Conservation (phyloP, 2,113 vertebrate species). For the Chionis minor region DNA sequence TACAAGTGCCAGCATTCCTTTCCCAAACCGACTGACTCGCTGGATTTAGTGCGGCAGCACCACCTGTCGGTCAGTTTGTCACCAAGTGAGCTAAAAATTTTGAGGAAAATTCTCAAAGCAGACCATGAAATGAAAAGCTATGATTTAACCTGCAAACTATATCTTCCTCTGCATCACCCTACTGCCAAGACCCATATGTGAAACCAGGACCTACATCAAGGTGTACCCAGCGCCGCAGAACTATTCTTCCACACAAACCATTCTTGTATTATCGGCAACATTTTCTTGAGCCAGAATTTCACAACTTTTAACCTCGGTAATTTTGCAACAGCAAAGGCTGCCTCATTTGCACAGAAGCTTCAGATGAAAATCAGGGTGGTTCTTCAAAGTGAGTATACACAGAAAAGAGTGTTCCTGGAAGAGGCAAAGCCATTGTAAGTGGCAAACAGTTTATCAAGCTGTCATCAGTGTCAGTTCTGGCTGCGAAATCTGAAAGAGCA, state of each 20-base stretch:
- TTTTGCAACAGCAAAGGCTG: background rate
- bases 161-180: background rate
- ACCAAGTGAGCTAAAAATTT: background rate
- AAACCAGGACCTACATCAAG: background rate
- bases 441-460: slow-evolving; percentile 55
- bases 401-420: slow-evolving; percentile 29
- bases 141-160: background rate
- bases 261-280: background rate
- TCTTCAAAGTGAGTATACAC: background rate
- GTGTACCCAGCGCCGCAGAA: background rate
- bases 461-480: slow-evolving; percentile 41
- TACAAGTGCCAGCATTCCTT: background rate
- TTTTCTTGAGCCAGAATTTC: background rate
- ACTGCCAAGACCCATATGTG: background rate
- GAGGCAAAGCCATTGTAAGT: background rate
- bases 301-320: background rate
- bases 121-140: background rate
- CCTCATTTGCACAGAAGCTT: background rate
- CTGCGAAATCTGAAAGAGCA: slow-evolving; percentile 43
- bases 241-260: background rate
- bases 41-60: background rate
- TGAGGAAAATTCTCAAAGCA: background rate
- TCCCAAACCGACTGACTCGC: background rate
- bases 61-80: slow-evolving; percentile 8
- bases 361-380: background rate